A percentile compares a stretch with the other conserved stretches of the same genome.
phyloP scores from a whole-genome alignment of 2,113 vertebrate genomes.

The Macquaria australasica region DNA sequence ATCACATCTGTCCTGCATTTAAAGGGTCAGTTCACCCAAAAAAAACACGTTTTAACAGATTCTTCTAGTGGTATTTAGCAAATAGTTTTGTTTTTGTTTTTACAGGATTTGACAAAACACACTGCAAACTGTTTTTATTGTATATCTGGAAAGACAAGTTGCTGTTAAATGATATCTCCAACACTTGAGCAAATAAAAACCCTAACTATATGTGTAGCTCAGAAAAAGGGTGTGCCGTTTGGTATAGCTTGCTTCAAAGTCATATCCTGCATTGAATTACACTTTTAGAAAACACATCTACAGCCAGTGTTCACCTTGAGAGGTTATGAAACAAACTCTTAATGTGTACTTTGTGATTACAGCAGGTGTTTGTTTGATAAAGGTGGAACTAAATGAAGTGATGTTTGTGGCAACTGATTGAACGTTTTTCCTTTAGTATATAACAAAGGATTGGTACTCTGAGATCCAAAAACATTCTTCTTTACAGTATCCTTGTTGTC shows the following conservation, averaged over 20 bases:
- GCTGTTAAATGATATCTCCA: background rate
- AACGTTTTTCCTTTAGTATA: background rate
- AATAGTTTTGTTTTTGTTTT: background rate
- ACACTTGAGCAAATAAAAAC: background rate
- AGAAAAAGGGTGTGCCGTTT: background rate
- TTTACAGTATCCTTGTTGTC: background rate
- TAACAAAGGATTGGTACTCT: background rate
- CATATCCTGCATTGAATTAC: background rate
- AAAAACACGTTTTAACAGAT: no score
- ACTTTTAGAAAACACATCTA: background rate
- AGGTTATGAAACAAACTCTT: slow-evolving; percentile 5
- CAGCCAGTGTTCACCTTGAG: slow-evolving; percentile 35
- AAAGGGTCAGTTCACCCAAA: background rate
- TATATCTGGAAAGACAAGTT: background rate
- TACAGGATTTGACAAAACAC: background rate
- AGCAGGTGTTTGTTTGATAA: slow-evolving; percentile 9
- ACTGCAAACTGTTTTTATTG: background rate
- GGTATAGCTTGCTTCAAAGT: background rate
- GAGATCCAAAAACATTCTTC: background rate
- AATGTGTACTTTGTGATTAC: slow-evolving; percentile 36
- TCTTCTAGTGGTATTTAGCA: background rate
- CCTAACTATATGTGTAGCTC: background rate
- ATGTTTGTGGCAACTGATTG: background rate
- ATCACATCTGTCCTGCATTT: background rate
- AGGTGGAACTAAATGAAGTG: background rate